phyloP scores from a whole-genome alignment of 1,140 invertebrate species.

The Helicoverpa zea region DNA sequence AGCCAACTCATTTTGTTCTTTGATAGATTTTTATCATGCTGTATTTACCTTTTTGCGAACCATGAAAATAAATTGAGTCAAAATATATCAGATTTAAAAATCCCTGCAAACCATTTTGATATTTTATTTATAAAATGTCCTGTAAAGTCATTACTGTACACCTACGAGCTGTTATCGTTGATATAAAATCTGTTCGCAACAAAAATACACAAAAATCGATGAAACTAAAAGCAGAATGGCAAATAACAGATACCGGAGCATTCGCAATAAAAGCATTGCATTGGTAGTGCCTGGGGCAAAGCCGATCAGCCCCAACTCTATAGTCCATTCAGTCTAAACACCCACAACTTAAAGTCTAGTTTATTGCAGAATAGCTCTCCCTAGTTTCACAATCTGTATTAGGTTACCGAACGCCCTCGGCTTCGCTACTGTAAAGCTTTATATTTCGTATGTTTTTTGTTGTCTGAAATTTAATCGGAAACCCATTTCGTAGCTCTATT shows the following conservation, averaged over 20 bases:
- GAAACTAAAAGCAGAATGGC: conserved; percentile 37
- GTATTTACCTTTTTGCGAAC: no score
- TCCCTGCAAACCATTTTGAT: not conserved
- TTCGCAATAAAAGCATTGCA: conserved; percentile 70
- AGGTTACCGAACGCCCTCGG: conserved; percentile 67
- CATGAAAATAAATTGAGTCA: no score
- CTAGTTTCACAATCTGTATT: conserved; percentile 63
- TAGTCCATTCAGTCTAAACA: conserved; percentile 62
- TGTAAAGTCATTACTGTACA: not conserved
- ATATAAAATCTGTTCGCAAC: not conserved
- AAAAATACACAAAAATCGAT: conserved; percentile 32
- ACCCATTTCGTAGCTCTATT: conserved; percentile 42
- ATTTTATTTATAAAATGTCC: not conserved
- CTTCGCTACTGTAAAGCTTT: conserved; percentile 69
- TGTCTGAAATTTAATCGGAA: conserved; percentile 70
- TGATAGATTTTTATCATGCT: no score
- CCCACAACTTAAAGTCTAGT: conserved; percentile 70
- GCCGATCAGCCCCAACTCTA: conserved; percentile 59
- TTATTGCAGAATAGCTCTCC: conserved; percentile 59
- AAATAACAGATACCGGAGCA: conserved; percentile 41
- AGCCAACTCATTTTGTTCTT: not conserved
- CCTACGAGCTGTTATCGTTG: not conserved
- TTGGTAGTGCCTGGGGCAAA: conserved; percentile 60
- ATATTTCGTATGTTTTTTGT: conserved; percentile 68
- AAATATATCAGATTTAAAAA: no score